Evolutionary conservation across 64 coral and sea anemone genomes (phyloP).

Genomic region (Porites lutea): DNA sequence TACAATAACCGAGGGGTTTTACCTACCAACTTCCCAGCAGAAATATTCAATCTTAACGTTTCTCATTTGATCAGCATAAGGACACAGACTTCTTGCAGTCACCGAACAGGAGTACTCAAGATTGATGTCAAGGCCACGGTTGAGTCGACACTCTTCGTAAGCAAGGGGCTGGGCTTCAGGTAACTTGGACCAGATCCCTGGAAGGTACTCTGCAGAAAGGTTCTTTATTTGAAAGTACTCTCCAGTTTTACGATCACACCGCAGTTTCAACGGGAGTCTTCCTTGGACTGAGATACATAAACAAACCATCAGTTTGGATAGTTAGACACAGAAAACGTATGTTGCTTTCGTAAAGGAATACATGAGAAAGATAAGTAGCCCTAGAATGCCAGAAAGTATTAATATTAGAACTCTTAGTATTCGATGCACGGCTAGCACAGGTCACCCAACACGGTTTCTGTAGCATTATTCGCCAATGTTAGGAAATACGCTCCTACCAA

Average conservation of each 20-base stretch:
- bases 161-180: neutral
- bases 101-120: slow-evolving; percentile 8
- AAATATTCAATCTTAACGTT: slow-evolving; percentile 20
- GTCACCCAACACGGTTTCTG: too few species aligned
- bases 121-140: neutral
- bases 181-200: neutral
- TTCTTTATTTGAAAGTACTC: neutral
- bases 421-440: too few species aligned
- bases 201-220: neutral
- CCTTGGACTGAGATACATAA: neutral
- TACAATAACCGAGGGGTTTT: too few species aligned
- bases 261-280: neutral
- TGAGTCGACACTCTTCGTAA: neutral
- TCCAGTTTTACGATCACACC: slow-evolving; percentile 16
- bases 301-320: neutral
- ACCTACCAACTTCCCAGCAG: slow-evolving; percentile 30
- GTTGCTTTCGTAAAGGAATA: too few species aligned
- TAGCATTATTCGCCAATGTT: too few species aligned
- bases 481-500: too few species aligned
- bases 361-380: too few species aligned
- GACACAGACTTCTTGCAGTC: neutral
- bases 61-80: slow-evolving; percentile 24
- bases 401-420: too few species aligned
- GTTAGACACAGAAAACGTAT: too few species aligned
- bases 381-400: too few species aligned